A percentile compares a stretch with the other conserved stretches of the same genome.
phyloP scores from a whole-genome alignment of 1,140 invertebrate genomes.

The Armadillidium nasatum region DNA sequence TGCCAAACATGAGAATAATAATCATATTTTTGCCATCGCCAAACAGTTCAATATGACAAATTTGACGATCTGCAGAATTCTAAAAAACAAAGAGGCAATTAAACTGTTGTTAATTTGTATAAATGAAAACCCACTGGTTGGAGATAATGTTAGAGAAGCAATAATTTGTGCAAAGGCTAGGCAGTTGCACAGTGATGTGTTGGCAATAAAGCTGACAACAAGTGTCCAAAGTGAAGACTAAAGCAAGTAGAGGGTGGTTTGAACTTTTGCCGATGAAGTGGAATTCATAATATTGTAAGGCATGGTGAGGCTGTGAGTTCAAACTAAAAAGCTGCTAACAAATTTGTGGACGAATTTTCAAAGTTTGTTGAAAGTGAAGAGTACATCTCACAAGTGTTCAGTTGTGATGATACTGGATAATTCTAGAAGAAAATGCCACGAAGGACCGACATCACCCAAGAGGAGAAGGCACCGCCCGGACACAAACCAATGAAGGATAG shows the following conservation, averaged over 20 bases:
- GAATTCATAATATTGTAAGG: conserved; percentile 11
- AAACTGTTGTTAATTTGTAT: too few relatives aligned
- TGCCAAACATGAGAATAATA: too few relatives aligned
- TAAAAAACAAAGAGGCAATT: too few relatives aligned
- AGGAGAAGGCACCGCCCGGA: conserved; percentile 49
- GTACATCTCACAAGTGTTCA: conserved; percentile 29
- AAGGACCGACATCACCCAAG: conserved; percentile 49
- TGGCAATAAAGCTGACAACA: too few relatives aligned
- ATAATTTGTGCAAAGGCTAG: too few relatives aligned
- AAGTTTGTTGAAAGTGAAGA: not conserved
- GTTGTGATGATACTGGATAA: conserved; percentile 45
- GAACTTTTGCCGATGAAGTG: not conserved
- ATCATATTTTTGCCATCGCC: too few relatives aligned
- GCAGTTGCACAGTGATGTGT: too few relatives aligned
- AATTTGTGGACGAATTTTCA: not conserved
- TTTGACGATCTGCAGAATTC: too few relatives aligned
- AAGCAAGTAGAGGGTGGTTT: conserved; percentile 17
- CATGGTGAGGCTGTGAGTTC: conserved; percentile 17
- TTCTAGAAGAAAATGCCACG: conserved; percentile 54
- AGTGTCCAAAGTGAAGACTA: not conserved
- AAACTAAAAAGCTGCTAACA: not conserved
- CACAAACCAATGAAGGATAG: conserved; percentile 53
- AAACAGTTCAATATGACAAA: too few relatives aligned
- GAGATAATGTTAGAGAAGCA: too few relatives aligned
- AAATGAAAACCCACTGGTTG: too few relatives aligned